Base-by-base conservation (phyloP, 2,797 vertebrate genomes). In the Mormyrus hasselquistii region DNA sequence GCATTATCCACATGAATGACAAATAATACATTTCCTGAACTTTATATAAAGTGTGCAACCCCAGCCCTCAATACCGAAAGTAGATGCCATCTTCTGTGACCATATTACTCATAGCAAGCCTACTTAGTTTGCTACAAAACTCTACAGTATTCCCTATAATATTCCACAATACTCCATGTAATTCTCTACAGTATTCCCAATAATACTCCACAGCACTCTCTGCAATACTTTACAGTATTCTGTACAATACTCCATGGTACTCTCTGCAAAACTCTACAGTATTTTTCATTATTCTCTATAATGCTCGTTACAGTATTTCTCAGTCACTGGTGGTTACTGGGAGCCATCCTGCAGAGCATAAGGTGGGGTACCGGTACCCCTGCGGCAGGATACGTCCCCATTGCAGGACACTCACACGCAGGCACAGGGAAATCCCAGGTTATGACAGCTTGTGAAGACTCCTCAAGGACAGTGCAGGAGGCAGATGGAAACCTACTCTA, bases 1-100 rank as follows among this genome's bases (percentile, higher is more conserved):
- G 83, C 49, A 52, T 53, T 3, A 47, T 49, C 83, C 83, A 53
- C 86, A 50, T 89, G 89, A 92, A 62, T 41, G 19, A 50, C 25
- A 41, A 79, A 86, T 86, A 52, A 38, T 76, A 29, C 1, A 1
- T 88, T 2, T 53, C 34, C 62, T 57, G 34, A n/a, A 76, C 12
- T 41, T 76, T 7, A 29, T 55, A 57, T 55, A n/a, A 50, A 87
- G 85, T 87, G 53, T 87, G 52, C 6, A 38, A 79, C 38, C 34
- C 41, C 73, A 79, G 41, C 73, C 73, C 73, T 16, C 73, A 44
- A 44, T 44, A 79, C 73, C n/a, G 38, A 79, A 79, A 29, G 38
- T 41, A 41, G 14, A 7, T 16, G 69, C 69, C 69, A 41, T 12
- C 29, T 79, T 41, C 65, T 38, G 10, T 73, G 29, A 73, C 29